These are phyloP conservation scores for Eulacestoma nigropectus DNA, from an alignment of 2,113 vertebrate genomes.

Conservation along the genomic window DNA sequence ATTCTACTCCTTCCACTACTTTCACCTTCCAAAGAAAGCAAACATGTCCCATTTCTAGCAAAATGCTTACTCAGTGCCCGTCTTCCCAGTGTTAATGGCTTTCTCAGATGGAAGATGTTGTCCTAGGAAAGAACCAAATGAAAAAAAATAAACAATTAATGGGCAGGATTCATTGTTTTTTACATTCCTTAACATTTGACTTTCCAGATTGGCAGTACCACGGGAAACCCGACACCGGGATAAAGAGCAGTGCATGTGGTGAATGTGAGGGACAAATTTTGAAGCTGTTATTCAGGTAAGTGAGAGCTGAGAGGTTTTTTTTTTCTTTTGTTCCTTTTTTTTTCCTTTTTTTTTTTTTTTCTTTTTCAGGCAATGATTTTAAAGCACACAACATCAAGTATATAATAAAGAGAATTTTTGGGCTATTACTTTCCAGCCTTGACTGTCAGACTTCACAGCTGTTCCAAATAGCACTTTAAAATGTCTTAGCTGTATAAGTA, in stretches of 20 bases:
- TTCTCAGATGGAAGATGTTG: slow-evolving; percentile 70
- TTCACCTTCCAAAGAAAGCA: slow-evolving; percentile 73
- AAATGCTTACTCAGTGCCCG: slow-evolving; percentile 19
- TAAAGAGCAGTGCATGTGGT: neutral
- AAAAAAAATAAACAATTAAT: slow-evolving; percentile 53
- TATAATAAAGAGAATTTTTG: neutral
- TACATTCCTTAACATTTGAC: slow-evolving; percentile 50
- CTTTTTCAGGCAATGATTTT: neutral
- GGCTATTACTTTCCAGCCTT: slow-evolving; percentile 26
- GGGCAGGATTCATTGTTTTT: slow-evolving; percentile 39
- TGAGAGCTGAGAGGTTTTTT: neutral
- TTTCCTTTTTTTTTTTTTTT: neutral
- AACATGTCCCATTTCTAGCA: slow-evolving; percentile 63
- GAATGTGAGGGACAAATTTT: neutral
- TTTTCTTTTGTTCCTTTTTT: neutral
- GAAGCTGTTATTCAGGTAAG: slow-evolving; percentile 25
- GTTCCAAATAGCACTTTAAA: slow-evolving; percentile 1
- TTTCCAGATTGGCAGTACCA: slow-evolving; percentile 60
- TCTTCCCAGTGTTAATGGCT: slow-evolving; percentile 61
- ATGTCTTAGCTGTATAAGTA: slow-evolving; percentile 7
- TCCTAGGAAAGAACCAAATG: slow-evolving; percentile 41
- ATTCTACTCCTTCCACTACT: slow-evolving; percentile 54
- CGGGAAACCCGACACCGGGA: slow-evolving; percentile 58
- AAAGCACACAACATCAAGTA: neutral
- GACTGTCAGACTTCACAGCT: neutral